Base-by-base conservation (phyloP, 2,797 vertebrate species). In the Spheniscus humboldti region DNA sequence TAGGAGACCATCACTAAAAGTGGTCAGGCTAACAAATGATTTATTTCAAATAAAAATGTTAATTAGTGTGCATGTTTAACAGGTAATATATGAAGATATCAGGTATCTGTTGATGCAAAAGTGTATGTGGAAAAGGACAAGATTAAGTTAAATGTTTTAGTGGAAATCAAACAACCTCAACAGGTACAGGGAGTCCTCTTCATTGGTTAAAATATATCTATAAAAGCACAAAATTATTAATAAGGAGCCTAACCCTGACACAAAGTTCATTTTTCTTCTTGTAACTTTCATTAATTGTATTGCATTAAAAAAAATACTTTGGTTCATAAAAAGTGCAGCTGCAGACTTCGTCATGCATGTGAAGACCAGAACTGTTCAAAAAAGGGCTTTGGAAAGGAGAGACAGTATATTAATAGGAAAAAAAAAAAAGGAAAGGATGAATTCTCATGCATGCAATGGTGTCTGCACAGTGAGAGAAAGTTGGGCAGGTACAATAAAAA, bases 1-100 rank as follows among this genome's bases (percentile, higher is more conserved):
- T 96, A 96, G 85, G 90, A 96, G 39, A 97, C 96, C 45, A 64
- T 59, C 64, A 76, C 19, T 94, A 87, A 96, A 90, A 63, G 16
- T 78, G 43, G 6, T 86, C 50, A 92, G n/a, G 37, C 79, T 78
- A 92, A 71, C 28, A 89, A 74, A 74, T 30, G 11, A 71, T 96
- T 91, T 48, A 73, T 92, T 96, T 95, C 47, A 90, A 94, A 95
- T 72, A 67, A 85, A 57, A 77, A 12, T 1, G 1, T 84, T 96
- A 95, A 97, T 96, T 90, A 87, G 27, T 28, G 24, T 78, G 22
- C 47, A 50, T 50, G 17, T 73, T 92, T 88, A 90, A 88, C 7
- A 84, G 28, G n/a, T 86, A 67, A 47, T 59, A 33, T 43, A 72
- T 55, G 84, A 91, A 87, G 52, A 76, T 50, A 81, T 74, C 25